phyloP scores from a whole-genome alignment of 92 coral and sea anemone genomes.

The Chrysogorgia sp. region DNA sequence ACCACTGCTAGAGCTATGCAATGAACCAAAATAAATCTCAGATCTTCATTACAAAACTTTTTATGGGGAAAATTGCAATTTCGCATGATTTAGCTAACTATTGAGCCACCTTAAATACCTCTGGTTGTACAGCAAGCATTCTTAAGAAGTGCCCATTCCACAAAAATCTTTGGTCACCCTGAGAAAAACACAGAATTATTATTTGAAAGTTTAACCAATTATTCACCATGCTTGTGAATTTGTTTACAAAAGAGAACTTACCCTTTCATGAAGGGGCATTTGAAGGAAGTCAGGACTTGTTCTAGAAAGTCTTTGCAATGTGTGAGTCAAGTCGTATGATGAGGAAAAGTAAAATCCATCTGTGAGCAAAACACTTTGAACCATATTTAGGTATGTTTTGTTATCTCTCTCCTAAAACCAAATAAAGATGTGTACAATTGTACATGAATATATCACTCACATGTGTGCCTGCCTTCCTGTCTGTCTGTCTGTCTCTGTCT shows the following conservation, averaged over 20 bases:
- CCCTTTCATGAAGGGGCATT: constrained; percentile 98
- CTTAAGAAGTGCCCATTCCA: constrained; percentile 92
- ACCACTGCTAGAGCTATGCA: no score
- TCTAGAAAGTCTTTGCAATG: constrained; percentile 86
- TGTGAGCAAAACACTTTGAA: constrained; percentile 82
- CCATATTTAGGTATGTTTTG: constrained; percentile 83
- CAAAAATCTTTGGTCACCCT: constrained; percentile 96
- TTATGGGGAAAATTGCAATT: no score
- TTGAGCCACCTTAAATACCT: constrained; percentile 57
- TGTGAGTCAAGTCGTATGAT: constrained; percentile 92
- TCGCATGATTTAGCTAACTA: no score
- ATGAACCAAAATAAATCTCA: no score
- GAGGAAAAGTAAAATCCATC: constrained; percentile 96
- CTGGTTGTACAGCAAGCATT: constrained; percentile 90
- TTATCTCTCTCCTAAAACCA: constrained; percentile 69
- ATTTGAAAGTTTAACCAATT: not conserved
- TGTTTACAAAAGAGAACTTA: constrained; percentile 22
- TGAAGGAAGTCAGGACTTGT: constrained; percentile 95
- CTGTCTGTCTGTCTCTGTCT: not conserved
- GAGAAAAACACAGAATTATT: not conserved
- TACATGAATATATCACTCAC: no score
- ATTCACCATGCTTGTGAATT: not conserved
- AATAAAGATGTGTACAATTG: not conserved
- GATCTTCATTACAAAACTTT: no score
- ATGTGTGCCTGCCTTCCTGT: no score